Base-by-base conservation (phyloP, 2,797 vertebrate genomes). In the Phrynocephalus vlangalii region DNA sequence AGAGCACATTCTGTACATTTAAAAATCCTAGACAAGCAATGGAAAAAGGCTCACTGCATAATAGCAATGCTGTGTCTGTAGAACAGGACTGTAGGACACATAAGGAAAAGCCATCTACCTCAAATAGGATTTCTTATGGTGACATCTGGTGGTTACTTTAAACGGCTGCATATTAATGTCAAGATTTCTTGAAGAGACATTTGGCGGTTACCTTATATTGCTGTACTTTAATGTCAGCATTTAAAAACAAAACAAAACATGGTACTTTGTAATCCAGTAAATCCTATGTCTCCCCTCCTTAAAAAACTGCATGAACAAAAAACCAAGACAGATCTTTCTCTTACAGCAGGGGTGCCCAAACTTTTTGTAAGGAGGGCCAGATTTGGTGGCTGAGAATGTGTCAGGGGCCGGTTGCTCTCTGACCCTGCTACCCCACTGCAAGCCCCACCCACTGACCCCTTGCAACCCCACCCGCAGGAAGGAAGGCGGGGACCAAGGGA, bases 31-130 rank as follows among this genome's bases (percentile, higher is more conserved):
- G 20, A 22, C 22, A 56, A 20, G 9, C 6, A 8, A 1, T 73
- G 60, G 50, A 60, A 73, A 63, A 10, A 44, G 11, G n/a, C 56
- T 48, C 18, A 30, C 1, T 22, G 52, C 20, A 30, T 16, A 77
- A 76, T 18, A 60, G 48, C 18, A n/a, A 38, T 15, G 0, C 3
- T 73, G 28, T 66, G 18, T 67, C 30, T 20, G 10, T 4, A 82
- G 5, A 83, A 72, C 56, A 75, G 18, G 38, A 44, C 10, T 73
- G 48, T 75, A 56, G n/a, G 89, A 76, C 30, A 71, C 24, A 63
- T 5, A 76, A 63, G 76, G 5, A 48, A 75, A 76, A 93, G 88
- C 82, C 8, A 88, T 6, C 10, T 22, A 82, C 80, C 70, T 10
- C 0, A 20, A 67, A 48, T 56, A n/a, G 10, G 76, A 83, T 86